phyloP scores from a whole-genome alignment of 2,888 invertebrate genomes.

The Trichogramma evanescens region DNA sequence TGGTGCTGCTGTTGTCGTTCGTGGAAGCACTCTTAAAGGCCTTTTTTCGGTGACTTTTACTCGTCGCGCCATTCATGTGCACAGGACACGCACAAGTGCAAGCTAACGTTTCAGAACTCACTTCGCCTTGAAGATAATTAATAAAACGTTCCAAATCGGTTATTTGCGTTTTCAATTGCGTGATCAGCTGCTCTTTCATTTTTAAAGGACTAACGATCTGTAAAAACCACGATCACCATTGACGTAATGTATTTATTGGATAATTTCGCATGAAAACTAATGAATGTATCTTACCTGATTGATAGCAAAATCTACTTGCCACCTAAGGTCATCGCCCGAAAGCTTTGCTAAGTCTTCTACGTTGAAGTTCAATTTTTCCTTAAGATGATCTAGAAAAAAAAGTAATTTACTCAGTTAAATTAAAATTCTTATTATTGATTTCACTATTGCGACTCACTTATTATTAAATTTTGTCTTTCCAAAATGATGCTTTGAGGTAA shows the following conservation, averaged over 20 bases:
- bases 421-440: not conserved
- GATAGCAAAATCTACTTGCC: conserved; percentile 84
- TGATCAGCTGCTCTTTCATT: conserved; percentile 93
- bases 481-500: conserved; percentile 71
- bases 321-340: conserved; percentile 74
- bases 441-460: conserved; percentile 48
- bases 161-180: conserved; percentile 93
- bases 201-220: conserved; percentile 86
- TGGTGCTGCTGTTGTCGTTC: conserved; percentile 46
- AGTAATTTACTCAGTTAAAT: not conserved
- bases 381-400: conserved; percentile 61
- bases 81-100: conserved; percentile 51
- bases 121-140: conserved; percentile 81
- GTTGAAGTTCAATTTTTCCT: conserved; percentile 76
- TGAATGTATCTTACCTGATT: conserved; percentile 55
- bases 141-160: conserved; percentile 96
- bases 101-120: conserved; percentile 47
- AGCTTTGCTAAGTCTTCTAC: conserved; percentile 71
- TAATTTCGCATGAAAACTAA: not conserved
- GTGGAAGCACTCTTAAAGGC: conserved; percentile 40
- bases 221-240: conserved; percentile 10
- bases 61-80: conserved; percentile 34
- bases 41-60: conserved; percentile 35
- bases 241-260: not conserved
- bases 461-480: conserved; percentile 82